A percentile compares a stretch with the other conserved stretches of the same genome.
Conservation (phyloP, 2,113 vertebrate genomes). For the Atlantisia rogersi region DNA sequence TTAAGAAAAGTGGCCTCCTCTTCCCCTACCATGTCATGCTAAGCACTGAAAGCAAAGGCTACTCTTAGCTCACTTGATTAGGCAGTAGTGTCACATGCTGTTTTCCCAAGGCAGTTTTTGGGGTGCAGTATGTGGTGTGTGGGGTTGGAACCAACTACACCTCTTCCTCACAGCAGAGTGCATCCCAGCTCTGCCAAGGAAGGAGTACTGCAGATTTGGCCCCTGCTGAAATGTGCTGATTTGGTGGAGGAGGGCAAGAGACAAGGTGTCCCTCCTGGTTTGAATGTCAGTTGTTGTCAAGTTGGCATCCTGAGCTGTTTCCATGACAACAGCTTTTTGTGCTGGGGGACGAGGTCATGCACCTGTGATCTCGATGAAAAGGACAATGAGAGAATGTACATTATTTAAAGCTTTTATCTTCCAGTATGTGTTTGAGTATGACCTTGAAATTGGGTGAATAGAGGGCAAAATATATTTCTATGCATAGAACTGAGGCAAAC, state of each 20-base stretch:
- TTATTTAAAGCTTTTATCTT: constrained; percentile 66
- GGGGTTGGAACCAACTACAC: background rate
- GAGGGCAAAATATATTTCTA: constrained; percentile 48
- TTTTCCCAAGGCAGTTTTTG: background rate
- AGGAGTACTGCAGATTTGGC: constrained; percentile 19
- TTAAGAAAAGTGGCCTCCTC: background rate
- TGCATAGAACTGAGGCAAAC: constrained; percentile 2
- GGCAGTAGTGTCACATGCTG: background rate
- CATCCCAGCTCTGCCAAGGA: background rate
- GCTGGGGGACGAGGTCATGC: constrained; percentile 64
- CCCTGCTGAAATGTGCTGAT: background rate
- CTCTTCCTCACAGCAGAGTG: background rate
- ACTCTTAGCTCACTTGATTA: background rate
- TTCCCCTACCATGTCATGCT: background rate
- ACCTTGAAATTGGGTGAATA: constrained; percentile 69
- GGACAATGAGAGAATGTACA: constrained; percentile 56
- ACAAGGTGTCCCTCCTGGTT: constrained; percentile 70
- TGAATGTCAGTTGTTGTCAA: constrained; percentile 79
- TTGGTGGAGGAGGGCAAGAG: background rate
- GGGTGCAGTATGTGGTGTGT: background rate
- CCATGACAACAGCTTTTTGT: constrained; percentile 70
- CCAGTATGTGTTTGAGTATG: constrained; percentile 45
- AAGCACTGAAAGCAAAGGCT: background rate
- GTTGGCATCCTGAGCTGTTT: constrained; percentile 70
- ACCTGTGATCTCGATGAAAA: constrained; percentile 69